Percentiles rank a stretch among this genome's conserved stretches.
These are phyloP conservation scores for Euphonia xanthogaster DNA, from an alignment of 2,797 vertebrate species.

Conservation along the genomic window DNA sequence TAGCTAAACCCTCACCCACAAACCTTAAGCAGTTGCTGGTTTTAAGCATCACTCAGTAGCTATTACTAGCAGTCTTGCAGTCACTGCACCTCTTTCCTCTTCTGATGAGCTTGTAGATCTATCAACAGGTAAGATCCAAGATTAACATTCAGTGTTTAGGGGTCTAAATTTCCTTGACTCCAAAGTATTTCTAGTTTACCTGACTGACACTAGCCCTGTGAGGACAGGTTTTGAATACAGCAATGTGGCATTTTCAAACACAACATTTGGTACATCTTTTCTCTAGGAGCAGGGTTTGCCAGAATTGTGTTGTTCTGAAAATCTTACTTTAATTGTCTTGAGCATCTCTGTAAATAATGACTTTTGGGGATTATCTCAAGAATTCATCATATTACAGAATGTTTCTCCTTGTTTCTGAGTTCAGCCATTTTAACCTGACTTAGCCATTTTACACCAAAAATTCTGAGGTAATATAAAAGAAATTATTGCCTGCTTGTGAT, in stretches of 20 bases:
- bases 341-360: background rate
- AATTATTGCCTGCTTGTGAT: background rate
- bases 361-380: background rate
- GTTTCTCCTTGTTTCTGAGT: background rate
- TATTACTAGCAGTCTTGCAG: slow-evolving; percentile 9
- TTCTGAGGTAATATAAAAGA: background rate
- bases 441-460: background rate
- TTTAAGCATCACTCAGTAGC: slow-evolving; percentile 27
- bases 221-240: background rate
- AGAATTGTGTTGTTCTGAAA: background rate
- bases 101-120: background rate
- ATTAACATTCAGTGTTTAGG: background rate
- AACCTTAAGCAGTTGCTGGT: slow-evolving; percentile 26
- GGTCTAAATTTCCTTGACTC: background rate
- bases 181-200: background rate
- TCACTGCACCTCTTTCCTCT: background rate
- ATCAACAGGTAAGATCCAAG: background rate
- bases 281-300: background rate
- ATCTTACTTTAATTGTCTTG: background rate
- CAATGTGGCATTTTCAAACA: background rate
- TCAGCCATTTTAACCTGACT: background rate
- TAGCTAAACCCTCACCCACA: slow-evolving; percentile 3
- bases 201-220: background rate
- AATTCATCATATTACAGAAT: background rate
- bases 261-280: background rate